Percentiles rank a stretch among this genome's conserved stretches.
Conservation (phyloP, 2,113 vertebrate species). For the Gasterosteus nipponicus region DNA sequence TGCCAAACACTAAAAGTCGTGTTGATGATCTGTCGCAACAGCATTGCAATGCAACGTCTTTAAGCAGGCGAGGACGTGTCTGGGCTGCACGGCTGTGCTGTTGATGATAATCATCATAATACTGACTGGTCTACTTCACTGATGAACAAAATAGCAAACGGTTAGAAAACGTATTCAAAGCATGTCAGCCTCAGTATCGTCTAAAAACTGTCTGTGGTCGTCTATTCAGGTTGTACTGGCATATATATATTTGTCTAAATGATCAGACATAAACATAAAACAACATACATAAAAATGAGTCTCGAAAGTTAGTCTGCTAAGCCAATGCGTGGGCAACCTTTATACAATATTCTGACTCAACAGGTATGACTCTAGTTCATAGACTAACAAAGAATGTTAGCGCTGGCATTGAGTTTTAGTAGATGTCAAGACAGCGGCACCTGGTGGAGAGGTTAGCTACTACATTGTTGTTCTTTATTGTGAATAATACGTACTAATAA, state of each 20-base stretch:
- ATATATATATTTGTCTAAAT: neutral
- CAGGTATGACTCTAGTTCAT: slow-evolving; percentile 12
- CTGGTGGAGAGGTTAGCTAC: slow-evolving; percentile 43
- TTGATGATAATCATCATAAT: slow-evolving; percentile 18
- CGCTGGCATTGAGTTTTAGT: neutral
- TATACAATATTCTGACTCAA: slow-evolving; percentile 15
- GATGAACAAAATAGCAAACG: slow-evolving; percentile 10
- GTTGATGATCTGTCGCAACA: slow-evolving; percentile 46
- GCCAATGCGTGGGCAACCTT: slow-evolving; percentile 1
- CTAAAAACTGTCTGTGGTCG: neutral
- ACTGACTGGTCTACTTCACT: neutral
- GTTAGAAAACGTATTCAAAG: neutral
- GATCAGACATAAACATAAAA: neutral
- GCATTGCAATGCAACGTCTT: neutral
- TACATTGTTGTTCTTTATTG: neutral
- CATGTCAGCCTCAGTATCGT: neutral
- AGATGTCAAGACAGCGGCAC: slow-evolving; percentile 33
- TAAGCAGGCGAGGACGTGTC: slow-evolving; percentile 59
- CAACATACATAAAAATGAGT: neutral
- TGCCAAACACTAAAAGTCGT: slow-evolving; percentile 18
- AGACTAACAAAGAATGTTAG: slow-evolving; percentile 8
- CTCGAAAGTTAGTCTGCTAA: slow-evolving; percentile 1
- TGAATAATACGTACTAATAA: neutral
- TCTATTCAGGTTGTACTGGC: neutral
- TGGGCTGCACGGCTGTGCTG: slow-evolving; percentile 18